A percentile compares a stretch with the other conserved stretches of the same genome.
Evolutionary conservation across 2,113 vertebrate species (phyloP).

Genomic region (Balaenoptera acutorostrata): DNA sequence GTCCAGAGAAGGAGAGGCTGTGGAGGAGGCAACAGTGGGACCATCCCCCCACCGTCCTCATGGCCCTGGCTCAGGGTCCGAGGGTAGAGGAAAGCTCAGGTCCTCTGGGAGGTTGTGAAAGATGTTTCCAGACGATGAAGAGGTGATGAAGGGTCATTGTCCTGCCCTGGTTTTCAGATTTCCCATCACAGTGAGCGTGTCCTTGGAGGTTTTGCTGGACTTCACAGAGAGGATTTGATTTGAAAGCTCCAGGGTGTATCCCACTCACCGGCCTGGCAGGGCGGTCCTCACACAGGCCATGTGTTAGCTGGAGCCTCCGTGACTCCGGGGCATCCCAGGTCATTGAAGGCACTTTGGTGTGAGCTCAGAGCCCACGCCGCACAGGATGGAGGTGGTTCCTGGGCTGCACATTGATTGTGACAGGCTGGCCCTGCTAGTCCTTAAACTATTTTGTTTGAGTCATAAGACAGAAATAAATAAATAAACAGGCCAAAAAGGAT

Average conservation of each 20-base stretch:
- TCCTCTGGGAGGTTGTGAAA: not conserved
- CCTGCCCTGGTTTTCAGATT: not conserved
- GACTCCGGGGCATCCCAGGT: not conserved
- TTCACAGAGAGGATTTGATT: not conserved
- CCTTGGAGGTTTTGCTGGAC: not conserved
- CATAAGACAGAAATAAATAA: not conserved
- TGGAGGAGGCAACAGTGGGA: not conserved
- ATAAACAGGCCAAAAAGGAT: not conserved
- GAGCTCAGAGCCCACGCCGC: not conserved
- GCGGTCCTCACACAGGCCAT: not conserved
- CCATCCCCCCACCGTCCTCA: rapidly evolving
- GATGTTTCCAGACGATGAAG: not conserved
- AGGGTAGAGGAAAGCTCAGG: not conserved
- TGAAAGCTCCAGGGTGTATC: not conserved
- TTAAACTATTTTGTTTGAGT: conserved; percentile 10
- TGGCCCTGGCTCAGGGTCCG: not conserved
- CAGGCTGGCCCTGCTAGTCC: not conserved
- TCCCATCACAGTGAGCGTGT: not conserved
- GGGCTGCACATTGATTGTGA: not conserved
- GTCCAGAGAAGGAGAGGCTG: not conserved
- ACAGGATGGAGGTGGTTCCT: not conserved
- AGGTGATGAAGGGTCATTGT: not conserved
- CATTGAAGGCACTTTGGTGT: not conserved
- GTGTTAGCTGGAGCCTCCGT: not conserved
- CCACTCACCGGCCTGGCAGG: too few species aligned